Base-by-base conservation (phyloP, 2,888 invertebrate species). In the Molanna angustata region DNA sequence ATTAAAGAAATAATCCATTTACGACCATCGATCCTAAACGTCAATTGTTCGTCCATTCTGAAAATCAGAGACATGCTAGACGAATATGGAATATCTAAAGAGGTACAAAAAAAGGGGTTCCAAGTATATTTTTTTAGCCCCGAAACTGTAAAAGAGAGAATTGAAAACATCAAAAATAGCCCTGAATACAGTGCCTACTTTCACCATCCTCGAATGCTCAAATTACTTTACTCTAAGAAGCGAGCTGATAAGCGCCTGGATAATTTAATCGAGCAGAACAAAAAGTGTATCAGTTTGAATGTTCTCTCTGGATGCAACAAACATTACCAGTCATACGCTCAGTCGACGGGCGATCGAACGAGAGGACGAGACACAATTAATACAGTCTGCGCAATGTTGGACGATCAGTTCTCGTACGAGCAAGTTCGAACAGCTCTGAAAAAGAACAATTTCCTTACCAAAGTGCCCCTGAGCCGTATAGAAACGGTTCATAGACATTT, bases 81-180 rank as follows among this genome's bases (percentile, higher is more conserved):
- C 59, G 69, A 73, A 47, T 70, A 67, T 66, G 63, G 64, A 17
- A 68, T 77, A 20, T 65, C 63, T 52, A 64, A 70, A 61, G 74
- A 76, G 57, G 74, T 74, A 14, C 76, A 76, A 62, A 66, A 61
- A 53, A 72, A 68, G 62, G 76, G 76, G 65, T 73, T 75, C 62
- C 68, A 72, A 58, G 69, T 77, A 51, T 77, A 67, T 52, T 71
- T 73, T 6, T 60, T 76, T 6, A 64, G 72, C n/a, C 68, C 72
- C 14, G 62, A 61, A 62, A 60, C 66, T 71, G 49, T 51, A 6
- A 22, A 42, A 16, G n/a, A 11, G 1, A 20, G 57, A 49, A 20
- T 57, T 11, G 7, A 17, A 1, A 31, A 51, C 11, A 21, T 57
- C 11, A 43, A 43, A 17, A 37, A 33, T 13, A 14, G 19, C 14